phyloP scores from a whole-genome alignment of 2,113 vertebrate species.

The Coracopsis vasa region DNA sequence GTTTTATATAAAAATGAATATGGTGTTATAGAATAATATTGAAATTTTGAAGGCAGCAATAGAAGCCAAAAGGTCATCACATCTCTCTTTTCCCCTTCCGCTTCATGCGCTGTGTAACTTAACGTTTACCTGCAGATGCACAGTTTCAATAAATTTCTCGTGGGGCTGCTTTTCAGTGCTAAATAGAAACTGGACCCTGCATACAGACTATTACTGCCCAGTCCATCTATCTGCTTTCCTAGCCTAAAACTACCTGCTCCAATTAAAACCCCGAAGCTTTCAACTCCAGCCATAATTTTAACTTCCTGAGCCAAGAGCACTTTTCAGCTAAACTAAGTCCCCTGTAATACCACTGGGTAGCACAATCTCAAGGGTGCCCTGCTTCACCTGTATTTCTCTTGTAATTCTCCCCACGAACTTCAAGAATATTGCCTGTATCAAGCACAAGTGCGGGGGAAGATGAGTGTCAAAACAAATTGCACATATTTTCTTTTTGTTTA shows the following conservation, averaged over 20 bases:
- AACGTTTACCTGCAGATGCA: neutral
- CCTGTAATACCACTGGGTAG: neutral
- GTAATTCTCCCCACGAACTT: neutral
- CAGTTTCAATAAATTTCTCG: neutral
- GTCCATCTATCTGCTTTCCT: neutral
- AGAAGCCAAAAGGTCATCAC: too few species aligned
- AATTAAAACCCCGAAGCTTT: neutral
- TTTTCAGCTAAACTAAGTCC: neutral
- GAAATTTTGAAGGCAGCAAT: too few species aligned
- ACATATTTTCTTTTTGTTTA: neutral
- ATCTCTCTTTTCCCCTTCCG: neutral
- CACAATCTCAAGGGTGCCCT: neutral
- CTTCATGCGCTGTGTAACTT: accelerated
- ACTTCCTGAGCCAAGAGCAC: neutral
- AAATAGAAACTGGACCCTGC: neutral
- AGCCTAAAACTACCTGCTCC: neutral
- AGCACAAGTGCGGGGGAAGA: neutral
- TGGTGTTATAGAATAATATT: too few species aligned
- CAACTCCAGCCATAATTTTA: neutral
- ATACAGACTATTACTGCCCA: neutral
- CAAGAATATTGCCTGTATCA: neutral
- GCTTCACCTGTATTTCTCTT: neutral
- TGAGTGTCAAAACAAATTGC: neutral
- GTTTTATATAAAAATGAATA: too few species aligned
- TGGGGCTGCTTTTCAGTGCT: neutral